phyloP scores from a whole-genome alignment of 2,888 invertebrate species.

The Dendrolimus pini region DNA sequence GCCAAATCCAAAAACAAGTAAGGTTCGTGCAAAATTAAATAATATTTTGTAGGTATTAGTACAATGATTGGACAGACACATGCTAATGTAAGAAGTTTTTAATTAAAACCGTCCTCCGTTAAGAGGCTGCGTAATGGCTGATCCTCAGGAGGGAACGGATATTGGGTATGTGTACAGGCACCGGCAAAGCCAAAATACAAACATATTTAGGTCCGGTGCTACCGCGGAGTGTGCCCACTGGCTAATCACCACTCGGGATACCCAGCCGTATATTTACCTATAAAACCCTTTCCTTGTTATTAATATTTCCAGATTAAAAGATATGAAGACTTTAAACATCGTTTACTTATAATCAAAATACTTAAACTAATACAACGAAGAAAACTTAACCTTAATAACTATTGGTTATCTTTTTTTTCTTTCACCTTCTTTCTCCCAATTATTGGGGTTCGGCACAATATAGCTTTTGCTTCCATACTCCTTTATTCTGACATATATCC shows the following conservation, averaged over 20 bases:
- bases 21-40: constrained; percentile 50
- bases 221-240: constrained; percentile 48
- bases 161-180: constrained; percentile 60
- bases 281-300: constrained; percentile 46
- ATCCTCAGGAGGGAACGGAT: constrained; percentile 69
- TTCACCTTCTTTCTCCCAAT: too few relatives aligned
- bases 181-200: constrained; percentile 66
- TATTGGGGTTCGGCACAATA: too few relatives aligned
- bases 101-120: constrained; percentile 73
- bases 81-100: constrained; percentile 76
- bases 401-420: too few relatives aligned
- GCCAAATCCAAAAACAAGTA: constrained; percentile 9
- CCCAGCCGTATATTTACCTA: background rate
- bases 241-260: constrained; percentile 62
- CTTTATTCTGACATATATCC: too few relatives aligned
- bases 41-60: constrained; percentile 67
- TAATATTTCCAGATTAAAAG: constrained; percentile 24
- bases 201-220: constrained; percentile 71
- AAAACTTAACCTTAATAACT: too few relatives aligned
- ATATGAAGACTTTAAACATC: constrained; percentile 5
- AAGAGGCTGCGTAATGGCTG: constrained; percentile 74
- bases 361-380: too few relatives aligned
- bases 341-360: too few relatives aligned
- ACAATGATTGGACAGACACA: constrained; percentile 62
- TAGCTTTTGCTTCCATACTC: too few relatives aligned